phyloP scores from a whole-genome alignment of 92 coral and sea anemone species.

The Siderastrea siderea region DNA sequence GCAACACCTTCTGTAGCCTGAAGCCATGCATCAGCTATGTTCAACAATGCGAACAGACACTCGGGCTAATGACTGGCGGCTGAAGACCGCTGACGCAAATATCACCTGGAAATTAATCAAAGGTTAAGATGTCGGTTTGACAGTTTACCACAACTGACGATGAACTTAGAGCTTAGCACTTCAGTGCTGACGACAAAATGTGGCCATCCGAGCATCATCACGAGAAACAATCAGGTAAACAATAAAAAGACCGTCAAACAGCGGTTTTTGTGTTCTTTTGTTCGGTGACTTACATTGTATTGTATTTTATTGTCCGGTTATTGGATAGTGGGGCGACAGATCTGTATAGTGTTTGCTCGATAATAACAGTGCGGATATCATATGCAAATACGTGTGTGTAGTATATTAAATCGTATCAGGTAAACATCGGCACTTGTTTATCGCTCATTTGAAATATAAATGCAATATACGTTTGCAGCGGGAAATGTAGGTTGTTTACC shows the following conservation, averaged over 20 bases:
- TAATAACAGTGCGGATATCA: constrained; percentile 20
- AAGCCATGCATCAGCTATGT: not conserved
- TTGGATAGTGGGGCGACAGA: constrained; percentile 27
- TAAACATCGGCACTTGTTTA: constrained; percentile 14
- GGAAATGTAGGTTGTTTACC: not conserved
- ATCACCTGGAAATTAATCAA: constrained; percentile 26
- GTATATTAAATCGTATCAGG: constrained; percentile 4
- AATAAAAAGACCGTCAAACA: constrained; percentile 1
- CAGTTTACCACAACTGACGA: constrained; percentile 5
- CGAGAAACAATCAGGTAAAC: not conserved
- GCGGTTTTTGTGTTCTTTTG: constrained; percentile 19
- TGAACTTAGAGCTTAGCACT: not conserved
- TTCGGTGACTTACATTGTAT: constrained; percentile 1
- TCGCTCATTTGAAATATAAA: not conserved
- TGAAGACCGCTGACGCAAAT: constrained; percentile 31
- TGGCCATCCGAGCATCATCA: not conserved
- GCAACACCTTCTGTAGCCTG: not conserved
- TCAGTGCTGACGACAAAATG: constrained; percentile 1
- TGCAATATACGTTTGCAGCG: not conserved
- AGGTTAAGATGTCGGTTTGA: not conserved
- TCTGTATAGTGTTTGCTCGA: constrained; percentile 24
- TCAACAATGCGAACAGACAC: not conserved
- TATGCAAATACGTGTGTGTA: constrained; percentile 30
- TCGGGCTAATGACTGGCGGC: constrained; percentile 13
- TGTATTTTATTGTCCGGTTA: constrained; percentile 20